Evolutionary conservation across 1,140 invertebrate genomes (phyloP).

Genomic region (Drosophila pandora): DNA sequence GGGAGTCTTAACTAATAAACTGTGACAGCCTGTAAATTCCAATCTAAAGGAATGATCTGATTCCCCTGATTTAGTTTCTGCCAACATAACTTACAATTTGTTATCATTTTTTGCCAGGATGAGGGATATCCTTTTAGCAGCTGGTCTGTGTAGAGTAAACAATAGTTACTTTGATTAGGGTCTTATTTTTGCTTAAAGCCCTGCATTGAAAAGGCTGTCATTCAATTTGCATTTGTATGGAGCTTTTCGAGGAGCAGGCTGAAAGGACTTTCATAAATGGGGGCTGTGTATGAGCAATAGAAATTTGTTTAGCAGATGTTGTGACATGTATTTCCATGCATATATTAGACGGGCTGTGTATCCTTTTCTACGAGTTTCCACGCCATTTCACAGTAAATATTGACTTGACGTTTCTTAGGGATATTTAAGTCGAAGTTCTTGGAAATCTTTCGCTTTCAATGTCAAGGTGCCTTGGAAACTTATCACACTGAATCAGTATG

Average conservation of each 20-base stretch:
- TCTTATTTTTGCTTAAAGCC: slow-evolving; percentile 53
- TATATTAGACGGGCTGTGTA: slow-evolving; percentile 51
- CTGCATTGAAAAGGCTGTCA: slow-evolving; percentile 19
- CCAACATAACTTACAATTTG: slow-evolving; percentile 16
- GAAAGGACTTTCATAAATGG: slow-evolving; percentile 37
- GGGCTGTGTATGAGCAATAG: slow-evolving; percentile 26
- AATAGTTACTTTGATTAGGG: slow-evolving; percentile 63
- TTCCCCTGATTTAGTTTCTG: background rate
- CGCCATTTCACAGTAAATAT: background rate
- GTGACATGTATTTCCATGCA: slow-evolving; percentile 51
- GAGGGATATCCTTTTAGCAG: slow-evolving; percentile 9
- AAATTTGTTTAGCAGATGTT: slow-evolving; percentile 54
- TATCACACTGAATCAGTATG: background rate
- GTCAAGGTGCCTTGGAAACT: background rate
- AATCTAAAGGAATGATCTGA: background rate
- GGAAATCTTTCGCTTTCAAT: background rate
- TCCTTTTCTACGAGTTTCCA: slow-evolving; percentile 1
- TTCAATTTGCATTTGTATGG: slow-evolving; percentile 61
- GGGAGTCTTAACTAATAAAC: background rate
- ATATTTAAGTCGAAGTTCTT: background rate
- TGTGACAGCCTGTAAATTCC: background rate
- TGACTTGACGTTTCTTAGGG: background rate
- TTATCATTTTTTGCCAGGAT: background rate
- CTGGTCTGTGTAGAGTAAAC: slow-evolving; percentile 47
- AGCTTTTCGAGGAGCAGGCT: background rate